Base-by-base conservation (phyloP, 2,888 invertebrate species). In the Mystacides longicornis region DNA sequence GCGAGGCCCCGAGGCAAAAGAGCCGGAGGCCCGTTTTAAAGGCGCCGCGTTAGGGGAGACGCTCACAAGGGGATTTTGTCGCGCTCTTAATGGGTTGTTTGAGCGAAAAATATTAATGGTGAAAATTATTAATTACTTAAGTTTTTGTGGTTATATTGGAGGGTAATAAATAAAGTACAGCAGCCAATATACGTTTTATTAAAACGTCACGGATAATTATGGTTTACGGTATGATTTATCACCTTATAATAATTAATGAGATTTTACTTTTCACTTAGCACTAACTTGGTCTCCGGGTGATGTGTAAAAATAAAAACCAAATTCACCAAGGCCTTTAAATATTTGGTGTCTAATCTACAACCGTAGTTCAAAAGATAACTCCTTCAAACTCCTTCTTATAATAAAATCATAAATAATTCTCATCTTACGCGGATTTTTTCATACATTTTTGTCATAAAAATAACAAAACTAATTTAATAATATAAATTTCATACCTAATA, bases 101-200 rank as follows among this genome's bases (percentile, higher is more conserved):
- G 3, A 37, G 14, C 37, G 37, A 37, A 37, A 27, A 27, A 27
- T 27, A 27, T 27, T 27, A 27, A 27, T 27, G 27, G 27, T 27
- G 27, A 27, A 27, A 37, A 37, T 37, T 37, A 37, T 37, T 37
- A 37, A 37, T 37, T 37, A 37, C 37, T 14, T 37, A 37, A 37
- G 37, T 37, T 37, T 27, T 37, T 37, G 14, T 16, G 37, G 37
- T 37, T 37, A 37, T 37, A 37, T 37, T 37, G 37, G 37, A 37
- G 37, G 37, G 37, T 37, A 37, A 37, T 37, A 37, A 37, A 37
- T 37, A 37, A 37, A 16, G n/a, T 37, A 14, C 37, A 37, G 37
- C 14, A 37, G 16, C 37, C 37, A 37, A 37, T 37, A 37, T 37
- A 37, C 37, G 16, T 37, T 37, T 37, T 37, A 37, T 37, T 37